Base-by-base conservation (phyloP, 2,113 vertebrate genomes). In the Triplophysa dalaica region DNA sequence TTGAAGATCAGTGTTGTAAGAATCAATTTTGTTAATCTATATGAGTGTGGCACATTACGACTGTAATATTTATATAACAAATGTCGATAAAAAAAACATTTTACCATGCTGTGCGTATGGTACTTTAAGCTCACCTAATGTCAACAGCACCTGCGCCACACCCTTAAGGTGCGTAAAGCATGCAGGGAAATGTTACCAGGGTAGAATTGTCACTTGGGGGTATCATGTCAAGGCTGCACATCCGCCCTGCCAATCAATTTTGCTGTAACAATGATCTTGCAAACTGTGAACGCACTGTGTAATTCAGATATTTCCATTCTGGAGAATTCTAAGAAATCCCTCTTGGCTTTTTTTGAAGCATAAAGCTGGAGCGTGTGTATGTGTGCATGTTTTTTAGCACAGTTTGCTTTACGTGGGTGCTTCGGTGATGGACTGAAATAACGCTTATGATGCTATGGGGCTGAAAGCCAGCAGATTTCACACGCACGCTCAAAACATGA, bases 151-250 rank as follows among this genome's bases (percentile, higher is more conserved):
- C 13, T 74, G 54, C 21, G 13, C 33, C 54, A 74, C 33, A 4
- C 70, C 54, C n/a, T 74, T 17, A 24, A 74, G 70, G 67, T 70
- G n/a, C 26, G 83, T 76, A 86, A 83, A 74, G 83, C 85, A 87
- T 87, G 82, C 58, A 81, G 85, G 87, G 85, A 82, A 80, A 83
- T 86, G 86, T 86, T 79, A 78, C 65, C 70, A 72, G 38, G 69
- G 79, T 81, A 82, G 82, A 81, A 81, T 75, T 85, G 85, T 72
- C 84, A 87, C 88, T 73, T 75, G 80, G 81, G 76, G 80, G 77
- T 78, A 63, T 70, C 58, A 75, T 76, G 70, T 72, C 76, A 76
- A 19, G 79, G 61, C 24, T 22, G 48, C 41, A 79, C 64, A 64
- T 26, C 33, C 24, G 79, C 75, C 56, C 81, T 81, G 81, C 67